Evolutionary conservation across 2,113 vertebrate species (phyloP), one percentile per base, ranked within the genome.

Genomic region (Phaetusa simplex): DNA sequence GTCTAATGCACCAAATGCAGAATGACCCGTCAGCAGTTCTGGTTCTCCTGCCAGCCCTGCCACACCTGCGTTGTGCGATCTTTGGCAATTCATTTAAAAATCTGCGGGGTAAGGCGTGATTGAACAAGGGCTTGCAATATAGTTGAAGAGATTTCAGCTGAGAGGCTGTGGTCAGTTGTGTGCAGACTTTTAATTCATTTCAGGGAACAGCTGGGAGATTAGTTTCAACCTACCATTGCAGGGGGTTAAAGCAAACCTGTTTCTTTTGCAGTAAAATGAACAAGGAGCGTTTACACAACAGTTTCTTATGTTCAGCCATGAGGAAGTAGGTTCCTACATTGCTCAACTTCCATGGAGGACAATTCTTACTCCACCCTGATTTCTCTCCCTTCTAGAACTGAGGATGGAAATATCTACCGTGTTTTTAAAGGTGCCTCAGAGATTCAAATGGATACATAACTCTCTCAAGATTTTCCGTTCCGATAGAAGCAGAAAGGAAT

Each of bases 371-470:
- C 81, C 73, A 76, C 84, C 61, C 69, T 72, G 29, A 49, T 62
- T 95, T 93, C 56, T 78, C 83, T 92, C 49, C 84, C 73, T 82
- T 92, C 77, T 59, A 74, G 89, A 82, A 91, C 71, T 36, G 14
- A 61, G 73, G 78, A 65, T 92, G 70, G 62, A 84, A 82, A 82
- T 90, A 78, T 13, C 34, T 15, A 32, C 56, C 53, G 2, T 71
- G 27, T 92, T 93, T 93, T 91, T 76, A 72, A 89, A 88, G 27
- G 13, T 82, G 8, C 62, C 45, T 87, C 40, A 69, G 86, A 76
- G 47, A 45, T 64, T 69, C 56, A 78, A 81, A 69, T 1, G 9
- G 27, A 53, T 70, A 58, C 3, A 18, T 70, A 73, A 86, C 17
- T 83, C 59, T 85, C 9, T 79, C 52, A 62, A 82, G 77, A 6